These are phyloP conservation scores for Arvicanthis niloticus DNA, from an alignment of 2,113 vertebrate genomes.

Conservation along the genomic window DNA sequence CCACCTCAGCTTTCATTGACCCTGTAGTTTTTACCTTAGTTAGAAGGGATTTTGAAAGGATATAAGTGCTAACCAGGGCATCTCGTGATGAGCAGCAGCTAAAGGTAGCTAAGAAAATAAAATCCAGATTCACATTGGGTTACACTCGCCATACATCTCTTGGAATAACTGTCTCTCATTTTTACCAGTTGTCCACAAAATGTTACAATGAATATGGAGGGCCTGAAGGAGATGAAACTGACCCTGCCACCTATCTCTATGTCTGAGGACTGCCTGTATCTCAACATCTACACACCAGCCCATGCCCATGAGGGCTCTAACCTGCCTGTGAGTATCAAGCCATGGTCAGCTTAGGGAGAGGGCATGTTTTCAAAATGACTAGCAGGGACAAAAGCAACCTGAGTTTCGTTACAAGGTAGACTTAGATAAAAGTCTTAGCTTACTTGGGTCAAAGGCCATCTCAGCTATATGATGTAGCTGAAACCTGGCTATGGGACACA, in stretches of 20 bases:
- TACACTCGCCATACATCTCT: not conserved
- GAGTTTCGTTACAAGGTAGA: not conserved
- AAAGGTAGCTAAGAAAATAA: not conserved
- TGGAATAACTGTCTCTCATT: not conserved
- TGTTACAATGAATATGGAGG: not conserved
- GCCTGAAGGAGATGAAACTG: no score
- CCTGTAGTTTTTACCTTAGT: not conserved
- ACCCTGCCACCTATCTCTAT: not conserved
- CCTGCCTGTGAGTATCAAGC: not conserved
- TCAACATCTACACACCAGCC: not conserved
- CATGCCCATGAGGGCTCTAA: not conserved
- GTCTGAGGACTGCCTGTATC: constrained; percentile 17
- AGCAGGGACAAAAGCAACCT: not conserved
- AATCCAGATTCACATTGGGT: not conserved
- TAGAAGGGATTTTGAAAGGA: not conserved
- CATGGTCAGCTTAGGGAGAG: not conserved
- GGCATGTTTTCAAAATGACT: no score
- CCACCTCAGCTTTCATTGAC: not conserved
- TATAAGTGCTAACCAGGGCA: no score
- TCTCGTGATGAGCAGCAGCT: not conserved
- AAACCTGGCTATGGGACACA: not conserved
- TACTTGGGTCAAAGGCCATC: not conserved
- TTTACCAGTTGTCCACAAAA: not conserved
- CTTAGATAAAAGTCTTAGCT: not conserved
- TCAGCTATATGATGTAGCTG: not conserved